phyloP scores from a whole-genome alignment of 2,797 vertebrate genomes.

The Anguilla marmorata region DNA sequence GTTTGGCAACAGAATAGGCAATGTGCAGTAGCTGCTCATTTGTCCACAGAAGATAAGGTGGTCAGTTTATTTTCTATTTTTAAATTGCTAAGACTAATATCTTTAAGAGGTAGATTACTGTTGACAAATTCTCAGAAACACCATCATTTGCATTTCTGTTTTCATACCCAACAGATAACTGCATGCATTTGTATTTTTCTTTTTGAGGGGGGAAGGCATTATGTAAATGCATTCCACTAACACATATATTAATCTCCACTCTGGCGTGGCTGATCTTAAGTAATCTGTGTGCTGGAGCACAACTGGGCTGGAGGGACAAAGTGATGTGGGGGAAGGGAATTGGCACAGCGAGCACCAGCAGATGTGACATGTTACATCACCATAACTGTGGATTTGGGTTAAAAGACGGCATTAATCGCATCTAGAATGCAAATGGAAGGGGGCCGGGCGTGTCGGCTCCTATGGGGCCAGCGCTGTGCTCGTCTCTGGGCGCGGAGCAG shows the following conservation, averaged over 20 bases:
- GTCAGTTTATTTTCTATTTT: background rate
- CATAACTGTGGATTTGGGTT: conserved; percentile 52
- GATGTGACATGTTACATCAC: conserved; percentile 38
- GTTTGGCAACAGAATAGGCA: background rate
- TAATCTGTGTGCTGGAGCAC: conserved; percentile 49
- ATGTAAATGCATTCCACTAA: conserved; percentile 40
- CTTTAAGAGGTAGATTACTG: background rate
- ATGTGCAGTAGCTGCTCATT: background rate
- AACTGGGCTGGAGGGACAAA: conserved; percentile 39
- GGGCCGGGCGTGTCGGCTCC: background rate
- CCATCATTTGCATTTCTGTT: background rate
- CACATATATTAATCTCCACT: conserved; percentile 46
- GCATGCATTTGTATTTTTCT: conserved; percentile 22
- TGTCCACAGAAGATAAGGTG: background rate
- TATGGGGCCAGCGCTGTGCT: conserved; percentile 11
- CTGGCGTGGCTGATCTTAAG: conserved; percentile 52
- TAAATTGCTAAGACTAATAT: background rate
- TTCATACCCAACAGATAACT: background rate
- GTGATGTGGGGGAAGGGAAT: background rate
- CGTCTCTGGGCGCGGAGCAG: background rate
- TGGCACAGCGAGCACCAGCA: conserved; percentile 35
- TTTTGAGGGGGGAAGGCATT: conserved; percentile 21
- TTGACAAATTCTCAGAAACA: background rate
- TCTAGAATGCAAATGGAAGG: conserved; percentile 52
- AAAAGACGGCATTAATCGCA: conserved; percentile 55